Base-by-base conservation (phyloP, 2,888 invertebrate species). In the Acronicta leporina region DNA sequence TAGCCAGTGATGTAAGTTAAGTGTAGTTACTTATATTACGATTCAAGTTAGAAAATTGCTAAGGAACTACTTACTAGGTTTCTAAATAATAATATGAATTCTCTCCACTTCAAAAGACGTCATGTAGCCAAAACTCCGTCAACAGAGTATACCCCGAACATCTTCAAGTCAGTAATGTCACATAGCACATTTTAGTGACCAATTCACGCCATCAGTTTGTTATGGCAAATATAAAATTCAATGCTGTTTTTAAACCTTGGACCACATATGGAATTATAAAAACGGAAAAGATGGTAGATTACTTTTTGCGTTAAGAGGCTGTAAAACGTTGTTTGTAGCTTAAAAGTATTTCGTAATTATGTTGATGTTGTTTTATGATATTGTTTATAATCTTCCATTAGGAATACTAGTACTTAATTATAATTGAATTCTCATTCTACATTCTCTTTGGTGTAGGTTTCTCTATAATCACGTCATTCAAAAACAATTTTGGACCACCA, bases 171-270 rank as follows among this genome's bases (percentile, higher is more conserved):
- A 30, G 27, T 30, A 47, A 38, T 57, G 48, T 57, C 71, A 77
- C 72, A 65, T 63, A 48, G 64, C 63, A 66, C 75, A 78, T 82
- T 84, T 85, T 81, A 80, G 72, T 75, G 71, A 66, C 66, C 74
- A 79, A 76, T 85, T 80, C 71, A 69, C 75, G 70, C 68, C 58
- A 68, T 63, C 68, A 61, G 75, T 81, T 80, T 71, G 75, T 75
- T 51, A 52, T 43, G 68, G 44, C 8, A 60, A 50, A 58, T 54
- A 76, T 71, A 62, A 74, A 77, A 82, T 75, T 65, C 66, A 73
- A 76, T 73, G 70, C 69, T 57, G 33, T 71, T 51, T 27, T 63
- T 55, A 38, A 55, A 54, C 53, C 58, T 47, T 49, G 50, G 48
- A 50, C 59, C 53, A 52, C 47, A 49, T 53, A 44, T 49, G 43